Percentiles rank a stretch among this genome's conserved stretches.
Evolutionary conservation across 1,140 invertebrate genomes (phyloP).

Genomic region (Eueides isabella): DNA sequence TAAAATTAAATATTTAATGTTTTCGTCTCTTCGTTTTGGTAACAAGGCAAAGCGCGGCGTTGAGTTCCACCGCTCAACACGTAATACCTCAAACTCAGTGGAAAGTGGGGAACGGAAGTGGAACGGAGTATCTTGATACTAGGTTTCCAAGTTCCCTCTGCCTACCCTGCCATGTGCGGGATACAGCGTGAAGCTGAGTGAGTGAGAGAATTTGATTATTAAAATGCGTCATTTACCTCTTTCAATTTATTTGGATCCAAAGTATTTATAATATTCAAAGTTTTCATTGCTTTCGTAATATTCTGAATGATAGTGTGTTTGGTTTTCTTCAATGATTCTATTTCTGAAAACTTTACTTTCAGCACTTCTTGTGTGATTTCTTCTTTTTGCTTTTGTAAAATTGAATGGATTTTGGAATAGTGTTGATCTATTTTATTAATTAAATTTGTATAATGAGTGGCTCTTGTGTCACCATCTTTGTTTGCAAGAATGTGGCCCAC

Average conservation of each 20-base stretch:
- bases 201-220: neutral
- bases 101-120: too few species aligned
- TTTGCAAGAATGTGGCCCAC: constrained; percentile 64
- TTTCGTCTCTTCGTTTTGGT: too few species aligned
- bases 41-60: too few species aligned
- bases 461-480: constrained; percentile 51
- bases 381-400: constrained; percentile 62
- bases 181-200: too few species aligned
- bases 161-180: too few species aligned
- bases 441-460: constrained; percentile 47
- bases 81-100: too few species aligned
- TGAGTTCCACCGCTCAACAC: too few species aligned
- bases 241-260: constrained; percentile 53
- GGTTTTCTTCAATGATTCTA: constrained; percentile 54
- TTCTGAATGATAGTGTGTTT: constrained; percentile 52
- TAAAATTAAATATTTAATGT: too few species aligned
- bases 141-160: too few species aligned
- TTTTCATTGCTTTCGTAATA: constrained; percentile 54
- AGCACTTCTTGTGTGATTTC: constrained; percentile 48
- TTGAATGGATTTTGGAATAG: constrained; percentile 58
- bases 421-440: constrained; percentile 61
- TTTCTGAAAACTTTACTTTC: constrained; percentile 55
- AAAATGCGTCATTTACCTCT: constrained; percentile 47
- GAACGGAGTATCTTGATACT: too few species aligned
- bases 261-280: constrained; percentile 51